Base-by-base conservation (phyloP, 1,140 invertebrate species). In the Zaprionus vittiger region DNA sequence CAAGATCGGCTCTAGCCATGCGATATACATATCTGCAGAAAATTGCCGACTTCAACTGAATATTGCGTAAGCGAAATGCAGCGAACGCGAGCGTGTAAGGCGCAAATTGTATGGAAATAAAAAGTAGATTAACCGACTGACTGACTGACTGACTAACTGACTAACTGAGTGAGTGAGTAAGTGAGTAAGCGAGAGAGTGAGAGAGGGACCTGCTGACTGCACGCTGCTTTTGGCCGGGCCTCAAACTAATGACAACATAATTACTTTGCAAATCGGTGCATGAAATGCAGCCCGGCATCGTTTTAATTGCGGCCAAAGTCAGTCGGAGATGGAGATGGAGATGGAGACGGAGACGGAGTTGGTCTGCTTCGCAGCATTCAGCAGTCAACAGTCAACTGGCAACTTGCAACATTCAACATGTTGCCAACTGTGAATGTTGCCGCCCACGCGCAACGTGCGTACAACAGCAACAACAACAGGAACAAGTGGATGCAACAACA, bases 371-470 rank as follows among this genome's bases (percentile, higher is more conserved):
- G 15, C n/a, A 44, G 41, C 38, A 41, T 41, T 44, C 41, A 44
- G n/a, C 52, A 78, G 28, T 63, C 31, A 31, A 47, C 54, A 44
- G 41, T 44, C 41, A 7, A n/a, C 37, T 38, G 12, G 41, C 41
- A 47, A 47, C 41, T 47, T 17, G 41, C 41, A 47, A n/a, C 65
- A 57, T 57, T 56, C 64, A 57, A 57, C 64, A 56, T 66, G 81
- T 84, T 63, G 78, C 82, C 74, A 85, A 85, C 74, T 81, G 79
- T 84, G 78, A 77, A 85, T 81, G 82, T 79, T 64, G 75, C 64
- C 82, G 82, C 82, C 82, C 79, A 85, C 82, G 71, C 76, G 64
- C 59, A 83, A 81, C 70, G 79, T 85, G 82, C 82, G 82, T 84
- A 81, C 44, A 54, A 70, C 59, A 57, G 22, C 38, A 70, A 38